A percentile compares a stretch with the other conserved stretches of the same genome.
Evolutionary conservation across 2,113 vertebrate species (phyloP).

Genomic region (Lynx canadensis): DNA sequence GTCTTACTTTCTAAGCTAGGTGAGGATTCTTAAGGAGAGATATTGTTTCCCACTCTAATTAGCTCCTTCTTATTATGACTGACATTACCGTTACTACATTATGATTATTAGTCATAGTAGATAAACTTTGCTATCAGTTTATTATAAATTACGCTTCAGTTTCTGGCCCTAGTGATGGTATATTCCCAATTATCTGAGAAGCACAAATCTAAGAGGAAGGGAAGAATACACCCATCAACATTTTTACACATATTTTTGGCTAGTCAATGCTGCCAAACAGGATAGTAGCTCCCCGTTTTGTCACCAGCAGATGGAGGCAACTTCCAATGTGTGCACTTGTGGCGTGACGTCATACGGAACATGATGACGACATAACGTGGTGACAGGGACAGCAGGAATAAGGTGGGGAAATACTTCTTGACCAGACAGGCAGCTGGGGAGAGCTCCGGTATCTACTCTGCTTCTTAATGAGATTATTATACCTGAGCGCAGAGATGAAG

Average conservation of each 20-base stretch:
- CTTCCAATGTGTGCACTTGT: constrained; percentile 58
- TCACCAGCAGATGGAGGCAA: constrained; percentile 40
- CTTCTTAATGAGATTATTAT: constrained; percentile 83
- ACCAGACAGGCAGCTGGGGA: constrained; percentile 78
- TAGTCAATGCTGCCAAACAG: neutral
- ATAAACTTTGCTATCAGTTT: constrained; percentile 52
- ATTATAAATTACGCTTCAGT: constrained; percentile 1
- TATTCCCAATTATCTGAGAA: constrained; percentile 51
- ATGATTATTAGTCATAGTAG: constrained; percentile 78
- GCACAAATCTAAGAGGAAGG: constrained; percentile 30
- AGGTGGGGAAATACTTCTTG: constrained; percentile 78
- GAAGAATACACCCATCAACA: neutral
- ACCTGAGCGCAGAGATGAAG: constrained; percentile 80
- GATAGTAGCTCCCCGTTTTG: neutral
- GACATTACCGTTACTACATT: constrained; percentile 70
- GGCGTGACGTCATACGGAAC: constrained; percentile 49
- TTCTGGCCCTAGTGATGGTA: neutral
- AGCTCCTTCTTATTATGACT: constrained; percentile 72
- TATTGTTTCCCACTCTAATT: constrained; percentile 78
- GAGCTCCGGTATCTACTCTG: constrained; percentile 76
- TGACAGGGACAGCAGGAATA: constrained; percentile 73
- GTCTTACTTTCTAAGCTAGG: constrained; percentile 59
- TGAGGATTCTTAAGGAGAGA: constrained; percentile 68
- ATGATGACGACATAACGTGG: constrained; percentile 69
- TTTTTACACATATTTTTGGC: neutral